A percentile compares a stretch with the other conserved stretches of the same genome.
Conservation (phyloP, 2,113 vertebrate species). For the Alethe castanea region DNA sequence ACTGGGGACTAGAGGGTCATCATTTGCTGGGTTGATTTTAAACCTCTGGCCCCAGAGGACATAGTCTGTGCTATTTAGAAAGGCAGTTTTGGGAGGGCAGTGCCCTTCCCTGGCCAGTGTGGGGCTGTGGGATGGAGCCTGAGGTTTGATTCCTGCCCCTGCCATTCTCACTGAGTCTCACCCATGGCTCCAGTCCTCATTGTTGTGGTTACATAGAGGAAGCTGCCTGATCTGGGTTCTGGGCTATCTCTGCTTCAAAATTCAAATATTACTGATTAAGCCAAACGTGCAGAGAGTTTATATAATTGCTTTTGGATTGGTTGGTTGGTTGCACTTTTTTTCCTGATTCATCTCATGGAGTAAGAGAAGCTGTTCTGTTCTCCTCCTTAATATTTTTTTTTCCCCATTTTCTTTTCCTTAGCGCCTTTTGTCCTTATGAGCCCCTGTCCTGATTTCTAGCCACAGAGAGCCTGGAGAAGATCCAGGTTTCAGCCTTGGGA, state of each 20-base stretch:
- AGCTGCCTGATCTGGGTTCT: background rate
- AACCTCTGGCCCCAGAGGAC: background rate
- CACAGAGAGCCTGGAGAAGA: background rate
- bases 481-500: background rate
- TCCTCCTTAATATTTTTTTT: background rate
- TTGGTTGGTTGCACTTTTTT: background rate
- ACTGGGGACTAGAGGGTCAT: background rate
- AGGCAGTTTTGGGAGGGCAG: background rate
- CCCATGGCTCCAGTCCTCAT: fast-evolving
- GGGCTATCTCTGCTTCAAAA: background rate
- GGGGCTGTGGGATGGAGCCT: background rate
- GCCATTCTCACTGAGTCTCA: background rate
- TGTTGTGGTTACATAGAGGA: background rate
- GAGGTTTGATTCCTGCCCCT: background rate
- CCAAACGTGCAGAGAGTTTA: background rate
- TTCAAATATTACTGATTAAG: background rate
- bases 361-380: background rate
- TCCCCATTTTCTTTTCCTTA: background rate
- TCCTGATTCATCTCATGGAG: background rate
- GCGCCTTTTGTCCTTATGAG: background rate
- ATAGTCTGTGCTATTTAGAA: fast-evolving
- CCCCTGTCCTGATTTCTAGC: background rate
- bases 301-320: background rate
- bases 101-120: background rate
- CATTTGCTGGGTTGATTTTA: background rate